Evolutionary conservation across 30 jellyfish, hydroid and myxozoan species (phyloP), one percentile per base, ranked within the genome.

Genomic region (Mastigias papua): DNA sequence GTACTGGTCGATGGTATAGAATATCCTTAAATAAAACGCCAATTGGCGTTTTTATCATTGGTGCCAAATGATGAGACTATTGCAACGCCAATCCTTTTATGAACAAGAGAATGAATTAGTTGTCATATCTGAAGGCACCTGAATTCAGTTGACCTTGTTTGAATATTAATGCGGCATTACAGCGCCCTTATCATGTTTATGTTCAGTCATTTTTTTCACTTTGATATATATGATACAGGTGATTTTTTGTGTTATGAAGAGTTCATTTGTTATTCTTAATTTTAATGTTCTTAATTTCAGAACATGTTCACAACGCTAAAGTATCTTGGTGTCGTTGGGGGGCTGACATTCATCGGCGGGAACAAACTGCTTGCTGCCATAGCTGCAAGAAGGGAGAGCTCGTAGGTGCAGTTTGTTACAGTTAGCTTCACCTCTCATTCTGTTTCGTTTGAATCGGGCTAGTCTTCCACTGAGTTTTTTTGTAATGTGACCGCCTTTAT

Each of bases 301-400:
- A 81, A 95, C 72, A 95, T 95, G 99, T 95, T 95, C 82, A 92
- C 90, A 26, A 95, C 99, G 1, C 69, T 95, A 82, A 90, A 90
- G 82, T 57, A 35, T 34, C 94, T 95, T 22, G 95, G 92, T 16
- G 63, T 95, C 15, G 61, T 95, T 48, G 99, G 99, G 5, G 98
- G 99, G 19, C 27, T 86, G 29, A 91, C 99, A 11, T 95, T 95
- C 87, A 90, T 95, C 8, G 97, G 96, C 26, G 99, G 99, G 8
- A 95, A 95, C 75, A 85, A 90, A 66, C 84, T 95, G 99, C 69
- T 95, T 1, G 98, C 99, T 21, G 95, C 91, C 71, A 95, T 95
- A 84, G 99, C 99, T 27, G 93, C 97, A 0, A 60, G 77, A 27
- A 90, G 86, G 74, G 94, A 90, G 73, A 79, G 65, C 68, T 75